Evolutionary conservation across 2,888 invertebrate genomes (phyloP).

Genomic region (Trilocha varians): DNA sequence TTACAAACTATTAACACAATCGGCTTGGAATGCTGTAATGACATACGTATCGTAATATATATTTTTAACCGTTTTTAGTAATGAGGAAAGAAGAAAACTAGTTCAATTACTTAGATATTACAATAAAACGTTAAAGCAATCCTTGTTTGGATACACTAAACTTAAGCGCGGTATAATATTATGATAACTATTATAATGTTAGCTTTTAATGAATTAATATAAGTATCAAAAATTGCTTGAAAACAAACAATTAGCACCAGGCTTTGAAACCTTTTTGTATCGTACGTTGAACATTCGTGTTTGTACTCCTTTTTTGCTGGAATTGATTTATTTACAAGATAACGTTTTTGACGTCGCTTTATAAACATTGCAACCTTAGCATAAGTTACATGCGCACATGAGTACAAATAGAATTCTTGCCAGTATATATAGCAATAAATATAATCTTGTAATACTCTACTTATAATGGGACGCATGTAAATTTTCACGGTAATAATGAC

Average conservation of each 20-base stretch:
- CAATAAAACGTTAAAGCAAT: too few species aligned
- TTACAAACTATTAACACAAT: too few species aligned
- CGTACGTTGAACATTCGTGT: neutral
- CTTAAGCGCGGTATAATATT: too few species aligned
- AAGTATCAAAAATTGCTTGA: neutral
- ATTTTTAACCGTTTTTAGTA: too few species aligned
- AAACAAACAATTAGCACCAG: neutral
- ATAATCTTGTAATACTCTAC: neutral
- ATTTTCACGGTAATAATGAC: neutral
- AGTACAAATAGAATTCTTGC: constrained; percentile 54
- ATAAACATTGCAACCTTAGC: constrained; percentile 10
- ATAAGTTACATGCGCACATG: constrained; percentile 23
- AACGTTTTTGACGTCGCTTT: constrained; percentile 5
- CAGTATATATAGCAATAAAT: constrained; percentile 22
- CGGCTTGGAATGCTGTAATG: too few species aligned
- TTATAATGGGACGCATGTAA: neutral
- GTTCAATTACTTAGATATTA: too few species aligned
- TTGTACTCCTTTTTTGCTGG: constrained; percentile 12
- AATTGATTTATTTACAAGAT: constrained; percentile 18
- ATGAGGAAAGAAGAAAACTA: too few species aligned
- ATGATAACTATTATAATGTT: too few species aligned
- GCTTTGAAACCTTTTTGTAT: neutral
- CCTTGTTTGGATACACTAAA: too few species aligned
- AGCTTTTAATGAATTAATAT: too few species aligned
- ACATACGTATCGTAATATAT: too few species aligned